Evolutionary conservation across 1,140 invertebrate species (phyloP), one percentile per base, ranked within the genome.

Genomic region (Drosophila setifemur): DNA sequence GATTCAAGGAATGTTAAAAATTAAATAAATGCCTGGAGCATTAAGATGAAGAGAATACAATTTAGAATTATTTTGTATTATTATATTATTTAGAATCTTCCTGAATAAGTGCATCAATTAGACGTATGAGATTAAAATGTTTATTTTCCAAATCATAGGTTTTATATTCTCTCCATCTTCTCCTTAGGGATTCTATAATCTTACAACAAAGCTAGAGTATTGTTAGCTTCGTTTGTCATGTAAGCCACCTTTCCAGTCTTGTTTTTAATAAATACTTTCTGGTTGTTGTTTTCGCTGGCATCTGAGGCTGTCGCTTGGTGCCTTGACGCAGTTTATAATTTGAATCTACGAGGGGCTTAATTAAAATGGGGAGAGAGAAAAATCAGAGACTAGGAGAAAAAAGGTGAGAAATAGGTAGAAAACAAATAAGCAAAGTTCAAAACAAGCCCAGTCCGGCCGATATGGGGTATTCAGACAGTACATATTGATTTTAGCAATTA

Each of bases 401-500:
- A 40, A 39, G 48, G 55, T 43, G 40, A 28, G 11, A 48, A 23
- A 31, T 18, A 63, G 49, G 19, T 47, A 48, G 19, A 64, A 18
- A 48, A 9, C 57, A 63, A 64, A 63, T 21, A 64, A 14, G 14
- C 60, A 64, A 64, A 64, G 60, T 64, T 49, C 58, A 64, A 18
- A 29, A 26, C 60, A 64, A 64, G 25, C 57, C 60, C 33, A 19
- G 60, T 37, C n/a, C n/a, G 60, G n/a, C 33, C 18, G 33, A 64
- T 64, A 39, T 64, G 25, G 31, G 26, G 42, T 28, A 63, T 63
- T 61, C 55, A 9, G 45, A 35, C 3, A 8, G 31, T 43, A 33
- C 45, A 60, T 75, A 81, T 78, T 77, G 61, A 68, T 72, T 40
- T 55, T 55, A 43, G 25, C 68, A 61, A 78, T 77, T 73, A 73